Evolutionary conservation across 2,113 vertebrate species (phyloP).

Genomic region (Leptobrachium ailaonicum): DNA sequence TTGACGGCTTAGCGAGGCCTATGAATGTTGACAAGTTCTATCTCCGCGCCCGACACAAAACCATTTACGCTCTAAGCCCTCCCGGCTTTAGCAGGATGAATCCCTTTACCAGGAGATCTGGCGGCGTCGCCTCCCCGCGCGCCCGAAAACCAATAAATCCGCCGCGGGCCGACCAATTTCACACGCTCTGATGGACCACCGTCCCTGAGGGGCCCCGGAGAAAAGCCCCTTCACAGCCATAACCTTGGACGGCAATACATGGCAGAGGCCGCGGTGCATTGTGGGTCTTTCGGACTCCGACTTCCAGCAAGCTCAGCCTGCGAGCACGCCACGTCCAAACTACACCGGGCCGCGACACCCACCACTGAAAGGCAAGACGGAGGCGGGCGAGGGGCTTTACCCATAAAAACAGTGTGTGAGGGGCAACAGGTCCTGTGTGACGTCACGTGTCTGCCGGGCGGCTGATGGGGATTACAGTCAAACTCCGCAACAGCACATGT

Average conservation of each 20-base stretch:
- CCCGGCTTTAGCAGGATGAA: constrained; percentile 57
- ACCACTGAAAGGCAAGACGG: too few relatives aligned
- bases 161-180: constrained; percentile 54
- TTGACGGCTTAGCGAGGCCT: constrained; percentile 58
- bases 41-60: constrained; percentile 64
- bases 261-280: background rate
- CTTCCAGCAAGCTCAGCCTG: background rate
- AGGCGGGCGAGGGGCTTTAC: too few relatives aligned
- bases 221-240: constrained; percentile 19
- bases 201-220: constrained; percentile 44
- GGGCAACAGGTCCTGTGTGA: too few relatives aligned
- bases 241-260: background rate
- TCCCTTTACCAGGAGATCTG: constrained; percentile 52
- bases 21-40: constrained; percentile 64
- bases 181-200: constrained; percentile 36
- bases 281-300: background rate
- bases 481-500: too few relatives aligned
- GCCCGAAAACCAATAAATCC: constrained; percentile 60
- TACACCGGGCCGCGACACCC: background rate
- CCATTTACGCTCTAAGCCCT: constrained; percentile 72
- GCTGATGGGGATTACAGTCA: too few relatives aligned
- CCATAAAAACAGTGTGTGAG: too few relatives aligned
- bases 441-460: too few relatives aligned
- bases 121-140: constrained; percentile 59
- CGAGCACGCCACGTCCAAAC: background rate